Conservation (phyloP, 1,140 invertebrate genomes). For the Galendromus occidentalis region DNA sequence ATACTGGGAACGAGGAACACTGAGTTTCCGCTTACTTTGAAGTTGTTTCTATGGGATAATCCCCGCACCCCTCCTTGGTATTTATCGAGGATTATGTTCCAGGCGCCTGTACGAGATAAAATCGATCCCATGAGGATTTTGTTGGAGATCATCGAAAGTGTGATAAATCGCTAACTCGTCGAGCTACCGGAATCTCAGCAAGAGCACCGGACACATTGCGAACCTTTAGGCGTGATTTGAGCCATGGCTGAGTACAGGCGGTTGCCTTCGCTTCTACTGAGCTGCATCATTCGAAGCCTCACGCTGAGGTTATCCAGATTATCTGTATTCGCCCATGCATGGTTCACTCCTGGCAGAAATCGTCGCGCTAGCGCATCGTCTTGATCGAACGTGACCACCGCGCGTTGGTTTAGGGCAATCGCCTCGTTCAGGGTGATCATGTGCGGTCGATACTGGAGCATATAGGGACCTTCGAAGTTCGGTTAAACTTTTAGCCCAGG, state of each 20-base stretch:
- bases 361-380: background rate
- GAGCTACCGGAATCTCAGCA: background rate
- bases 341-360: background rate
- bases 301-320: background rate
- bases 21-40: background rate
- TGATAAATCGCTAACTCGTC: background rate
- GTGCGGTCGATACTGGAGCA: background rate
- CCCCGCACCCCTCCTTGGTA: background rate
- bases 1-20: too few relatives aligned
- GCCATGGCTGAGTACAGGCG: conserved; percentile 4
- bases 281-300: background rate
- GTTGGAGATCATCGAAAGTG: background rate
- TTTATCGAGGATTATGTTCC: background rate
- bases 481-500: too few relatives aligned
- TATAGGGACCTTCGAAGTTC: background rate
- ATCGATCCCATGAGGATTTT: background rate
- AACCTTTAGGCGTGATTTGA: background rate
- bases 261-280: background rate
- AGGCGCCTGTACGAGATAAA: background rate
- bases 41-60: background rate
- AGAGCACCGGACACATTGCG: background rate
- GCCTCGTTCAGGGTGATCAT: background rate
- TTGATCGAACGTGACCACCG: background rate
- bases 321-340: conserved; percentile 5
- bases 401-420: background rate